phyloP scores from a whole-genome alignment of 23 tunicate genomes.

The Clavelina lepadiformis region DNA sequence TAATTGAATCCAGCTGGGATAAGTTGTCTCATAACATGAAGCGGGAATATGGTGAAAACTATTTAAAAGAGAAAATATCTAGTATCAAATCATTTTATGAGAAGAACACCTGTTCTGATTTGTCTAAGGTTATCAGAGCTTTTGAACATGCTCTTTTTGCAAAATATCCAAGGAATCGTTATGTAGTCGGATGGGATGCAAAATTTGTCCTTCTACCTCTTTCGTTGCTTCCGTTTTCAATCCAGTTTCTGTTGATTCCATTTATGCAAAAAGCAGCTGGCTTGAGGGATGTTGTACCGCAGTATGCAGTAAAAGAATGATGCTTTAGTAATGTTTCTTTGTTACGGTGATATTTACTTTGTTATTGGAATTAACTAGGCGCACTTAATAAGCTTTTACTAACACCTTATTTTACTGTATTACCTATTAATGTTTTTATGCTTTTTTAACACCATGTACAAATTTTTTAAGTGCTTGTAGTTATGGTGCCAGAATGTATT shows the following conservation, averaged over 20 bases:
- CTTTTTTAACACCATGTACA: too few species aligned
- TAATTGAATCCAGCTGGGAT: conserved; percentile 9
- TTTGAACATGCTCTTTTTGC: conserved; percentile 36
- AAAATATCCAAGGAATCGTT: conserved; percentile 33
- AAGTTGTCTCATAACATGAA: not conserved
- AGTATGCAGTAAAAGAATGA: not conserved
- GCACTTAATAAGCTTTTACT: too few species aligned
- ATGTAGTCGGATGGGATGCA: conserved; percentile 36
- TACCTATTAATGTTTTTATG: too few species aligned
- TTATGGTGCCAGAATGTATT: too few species aligned
- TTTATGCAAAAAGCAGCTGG: conserved; percentile 14
- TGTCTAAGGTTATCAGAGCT: conserved; percentile 18
- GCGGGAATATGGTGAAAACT: conserved; percentile 17
- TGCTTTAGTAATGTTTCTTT: too few species aligned
- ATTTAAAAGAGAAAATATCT: not conserved
- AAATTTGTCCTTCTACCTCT: conserved; percentile 27
- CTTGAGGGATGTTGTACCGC: conserved; percentile 1
- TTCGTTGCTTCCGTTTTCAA: conserved; percentile 33
- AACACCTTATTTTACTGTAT: too few species aligned
- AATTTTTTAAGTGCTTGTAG: too few species aligned
- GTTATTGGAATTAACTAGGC: too few species aligned
- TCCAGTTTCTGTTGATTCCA: not conserved
- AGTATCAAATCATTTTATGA: not conserved
- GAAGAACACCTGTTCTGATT: conserved; percentile 1
- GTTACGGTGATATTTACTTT: too few species aligned